Conservation (phyloP, 2,888 invertebrate genomes). For the Xylocampa areola region DNA sequence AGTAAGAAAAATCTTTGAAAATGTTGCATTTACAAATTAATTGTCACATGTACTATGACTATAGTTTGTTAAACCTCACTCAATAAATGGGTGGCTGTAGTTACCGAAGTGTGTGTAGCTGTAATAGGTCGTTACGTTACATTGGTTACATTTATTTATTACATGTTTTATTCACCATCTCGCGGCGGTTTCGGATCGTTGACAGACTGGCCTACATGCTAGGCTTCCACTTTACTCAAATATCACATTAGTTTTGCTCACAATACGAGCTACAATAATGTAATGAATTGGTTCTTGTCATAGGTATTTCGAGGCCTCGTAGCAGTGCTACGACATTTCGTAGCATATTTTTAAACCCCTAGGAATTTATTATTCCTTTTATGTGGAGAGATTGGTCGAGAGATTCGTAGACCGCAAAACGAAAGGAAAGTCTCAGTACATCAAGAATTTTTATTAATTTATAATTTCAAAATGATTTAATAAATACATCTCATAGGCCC, state of each 20-base stretch:
- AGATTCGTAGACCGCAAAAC: too few species aligned
- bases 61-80: constrained; percentile 17
- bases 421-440: too few species aligned
- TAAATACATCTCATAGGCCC: too few species aligned
- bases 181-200: constrained; percentile 62
- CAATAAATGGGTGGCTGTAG: constrained; percentile 38
- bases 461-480: too few species aligned
- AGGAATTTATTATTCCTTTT: not conserved
- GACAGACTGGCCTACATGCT: constrained; percentile 57
- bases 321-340: constrained; percentile 48
- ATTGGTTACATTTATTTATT: constrained; percentile 82
- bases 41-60: not conserved
- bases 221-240: constrained; percentile 30
- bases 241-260: constrained; percentile 20
- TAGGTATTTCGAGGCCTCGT: constrained; percentile 11
- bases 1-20: too few species aligned
- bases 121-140: constrained; percentile 76
- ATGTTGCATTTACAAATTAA: not conserved
- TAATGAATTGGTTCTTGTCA: not conserved
- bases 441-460: too few species aligned
- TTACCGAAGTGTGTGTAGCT: constrained; percentile 50
- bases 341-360: constrained; percentile 37
- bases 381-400: too few species aligned
- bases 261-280: not conserved
- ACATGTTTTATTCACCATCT: constrained; percentile 86